Base-by-base conservation (phyloP, 2,113 vertebrate species). In the Gymnocephalus cernua region DNA sequence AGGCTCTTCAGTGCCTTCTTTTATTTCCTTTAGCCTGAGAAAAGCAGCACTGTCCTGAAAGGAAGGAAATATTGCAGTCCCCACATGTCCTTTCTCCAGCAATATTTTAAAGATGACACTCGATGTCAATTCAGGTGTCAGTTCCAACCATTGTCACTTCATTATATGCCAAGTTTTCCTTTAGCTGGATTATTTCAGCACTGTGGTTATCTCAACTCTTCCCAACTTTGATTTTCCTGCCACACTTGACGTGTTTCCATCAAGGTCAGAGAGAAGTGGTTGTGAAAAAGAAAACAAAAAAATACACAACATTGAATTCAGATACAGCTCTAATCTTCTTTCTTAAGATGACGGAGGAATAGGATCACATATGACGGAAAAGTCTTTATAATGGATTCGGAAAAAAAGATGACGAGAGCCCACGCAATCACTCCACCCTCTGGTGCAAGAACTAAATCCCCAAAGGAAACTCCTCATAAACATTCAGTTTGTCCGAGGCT, bases 371-470 rank as follows among this genome's bases (percentile, higher is more conserved):
- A 86, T 88, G 90, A 91, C 77, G 72, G 84, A 90, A 64, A 62
- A 78, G 89, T 89, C 86, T 92, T 92, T 89, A 81, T 86, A 89
- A 87, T 79, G 75, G 90, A 90, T 87, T 83, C 38, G 76, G 65
- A 50, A 83, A 75, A 83, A 89, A 88, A 88, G 82, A 92, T 93
- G 91, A 92, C 84, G 90, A 90, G 87, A 93, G 79, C 81, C 80
- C 84, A 81, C 56, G 93, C 90, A 93, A 93, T 89, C 90, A 83
- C 84, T 89, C 90, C 89, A 81, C 88, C 90, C 90, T 90, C 87
- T 91, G 90, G 87, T 93, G 93, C 91, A 93, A 93, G 86, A 93
- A 82, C 75, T 83, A 88, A 91, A 92, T 93, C 90, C 88, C 91
- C 76, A 82, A 88, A 87, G 91, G 88, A 93, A 93, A 93, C 85